phyloP scores from a whole-genome alignment of 2,113 vertebrate genomes.

The Hypanus sabinus region DNA sequence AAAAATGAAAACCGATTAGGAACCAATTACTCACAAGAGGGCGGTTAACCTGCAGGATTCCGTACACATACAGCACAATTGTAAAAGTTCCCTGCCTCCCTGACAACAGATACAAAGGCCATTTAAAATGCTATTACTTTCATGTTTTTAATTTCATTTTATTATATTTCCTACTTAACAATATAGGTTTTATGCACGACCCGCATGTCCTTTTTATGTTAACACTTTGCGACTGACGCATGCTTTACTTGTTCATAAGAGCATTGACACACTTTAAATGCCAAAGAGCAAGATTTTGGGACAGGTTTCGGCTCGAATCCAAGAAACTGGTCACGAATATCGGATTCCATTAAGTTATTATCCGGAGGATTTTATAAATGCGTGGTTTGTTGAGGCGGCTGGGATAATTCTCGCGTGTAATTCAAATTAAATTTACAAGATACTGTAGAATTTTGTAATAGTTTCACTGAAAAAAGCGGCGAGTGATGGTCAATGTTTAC shows the following conservation, averaged over 20 bases:
- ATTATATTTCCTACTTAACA: background rate
- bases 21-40: background rate
- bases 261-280: background rate
- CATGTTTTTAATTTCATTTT: too few species aligned
- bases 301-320: background rate
- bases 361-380: background rate
- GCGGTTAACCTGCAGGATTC: background rate
- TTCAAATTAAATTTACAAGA: background rate
- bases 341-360: background rate
- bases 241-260: background rate
- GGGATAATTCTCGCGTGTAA: background rate
- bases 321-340: background rate
- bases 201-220: too few species aligned
- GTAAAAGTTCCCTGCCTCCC: too few species aligned
- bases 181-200: too few species aligned
- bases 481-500: background rate
- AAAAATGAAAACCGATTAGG: background rate
- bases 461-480: background rate
- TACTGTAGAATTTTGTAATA: background rate
- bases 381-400: background rate
- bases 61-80: too few species aligned
- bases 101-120: too few species aligned
- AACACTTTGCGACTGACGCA: background rate
- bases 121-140: too few species aligned
- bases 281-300: background rate